These are phyloP conservation scores for Mormyrops attenuatus DNA, from an alignment of 2,797 vertebrate genomes.

Conservation along the genomic window DNA sequence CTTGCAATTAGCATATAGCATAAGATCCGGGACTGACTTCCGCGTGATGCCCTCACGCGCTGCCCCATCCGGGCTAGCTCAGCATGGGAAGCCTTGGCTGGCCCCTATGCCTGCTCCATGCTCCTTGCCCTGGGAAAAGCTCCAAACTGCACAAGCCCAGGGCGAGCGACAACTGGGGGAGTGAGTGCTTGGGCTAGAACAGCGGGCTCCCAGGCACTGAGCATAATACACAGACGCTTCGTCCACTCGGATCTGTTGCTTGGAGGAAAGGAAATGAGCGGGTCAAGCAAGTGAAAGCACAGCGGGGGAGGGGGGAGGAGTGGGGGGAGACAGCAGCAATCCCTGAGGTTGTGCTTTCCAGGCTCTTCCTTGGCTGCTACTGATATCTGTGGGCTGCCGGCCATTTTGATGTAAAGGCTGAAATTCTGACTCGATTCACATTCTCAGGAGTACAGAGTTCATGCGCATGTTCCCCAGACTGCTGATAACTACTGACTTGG, in stretches of 20 bases:
- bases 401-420: neutral
- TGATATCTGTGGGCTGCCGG: neutral
- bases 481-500: neutral
- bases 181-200: neutral
- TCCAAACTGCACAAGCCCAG: neutral
- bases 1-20: neutral
- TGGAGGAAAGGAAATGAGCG: neutral
- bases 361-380: neutral
- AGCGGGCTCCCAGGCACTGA: neutral
- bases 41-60: neutral
- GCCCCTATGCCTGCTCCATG: neutral
- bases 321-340: neutral
- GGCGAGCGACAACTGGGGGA: neutral
- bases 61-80: neutral
- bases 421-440: neutral
- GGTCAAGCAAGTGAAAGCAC: neutral
- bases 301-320: neutral
- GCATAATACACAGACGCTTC: neutral
- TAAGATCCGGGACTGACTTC: neutral
- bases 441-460: neutral
- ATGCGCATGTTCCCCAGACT: neutral
- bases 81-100: neutral
- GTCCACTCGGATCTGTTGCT: neutral
- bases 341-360: neutral
- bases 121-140: neutral